A percentile compares a stretch with the other conserved stretches of the same genome.
Evolutionary conservation across 1,140 invertebrate genomes (phyloP).

Genomic region (Lepidurus apus): DNA sequence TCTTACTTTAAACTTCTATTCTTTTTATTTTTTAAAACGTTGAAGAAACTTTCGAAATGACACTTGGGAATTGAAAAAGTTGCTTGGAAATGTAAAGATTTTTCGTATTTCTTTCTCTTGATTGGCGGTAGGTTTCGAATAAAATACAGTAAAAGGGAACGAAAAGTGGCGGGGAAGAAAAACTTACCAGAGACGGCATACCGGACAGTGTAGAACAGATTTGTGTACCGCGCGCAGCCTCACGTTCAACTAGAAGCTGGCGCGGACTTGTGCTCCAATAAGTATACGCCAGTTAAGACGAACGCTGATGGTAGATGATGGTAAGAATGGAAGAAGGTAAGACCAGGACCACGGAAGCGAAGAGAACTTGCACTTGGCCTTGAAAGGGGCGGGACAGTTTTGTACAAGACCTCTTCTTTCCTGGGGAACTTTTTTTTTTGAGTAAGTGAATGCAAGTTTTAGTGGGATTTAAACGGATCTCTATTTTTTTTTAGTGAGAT

Average conservation of each 20-base stretch:
- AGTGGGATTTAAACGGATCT: no score
- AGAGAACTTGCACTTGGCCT: not conserved
- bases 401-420: no score
- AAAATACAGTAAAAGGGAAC: not conserved
- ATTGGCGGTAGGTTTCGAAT: not conserved
- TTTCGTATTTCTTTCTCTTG: no score
- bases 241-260: constrained; percentile 4
- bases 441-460: no score
- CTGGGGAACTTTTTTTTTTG: no score
- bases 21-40: no score
- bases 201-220: not conserved
- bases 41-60: no score
- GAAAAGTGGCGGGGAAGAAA: not conserved
- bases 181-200: not conserved
- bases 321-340: not conserved
- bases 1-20: no score
- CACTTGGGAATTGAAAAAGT: no score
- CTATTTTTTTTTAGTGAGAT: no score
- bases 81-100: no score
- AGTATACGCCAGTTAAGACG: not conserved
- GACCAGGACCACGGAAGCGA: constrained; percentile 7
- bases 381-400: not conserved
- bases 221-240: not conserved
- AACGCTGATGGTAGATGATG: no score
- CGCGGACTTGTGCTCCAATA: not conserved